phyloP scores from a whole-genome alignment of 2,888 invertebrate species.

The Cryptocephalus primarius region DNA sequence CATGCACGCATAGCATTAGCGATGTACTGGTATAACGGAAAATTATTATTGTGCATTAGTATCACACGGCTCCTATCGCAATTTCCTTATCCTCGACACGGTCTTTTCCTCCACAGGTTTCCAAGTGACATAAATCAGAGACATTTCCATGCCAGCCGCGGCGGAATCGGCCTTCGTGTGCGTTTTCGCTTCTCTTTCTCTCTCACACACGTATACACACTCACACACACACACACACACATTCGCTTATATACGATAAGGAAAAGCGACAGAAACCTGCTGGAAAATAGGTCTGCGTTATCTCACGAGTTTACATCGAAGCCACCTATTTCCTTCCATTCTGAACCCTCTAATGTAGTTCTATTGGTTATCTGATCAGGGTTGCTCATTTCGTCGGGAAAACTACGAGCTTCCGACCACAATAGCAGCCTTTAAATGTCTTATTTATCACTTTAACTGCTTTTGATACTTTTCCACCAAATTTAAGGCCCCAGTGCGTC shows the following conservation, averaged over 20 bases:
- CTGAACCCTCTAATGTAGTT: too few relatives aligned
- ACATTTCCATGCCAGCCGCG: slow-evolving; percentile 28
- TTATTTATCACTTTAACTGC: too few relatives aligned
- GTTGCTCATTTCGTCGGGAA: neutral
- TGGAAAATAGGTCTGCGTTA: slow-evolving; percentile 15
- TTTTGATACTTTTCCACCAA: too few relatives aligned
- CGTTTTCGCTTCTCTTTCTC: slow-evolving; percentile 15
- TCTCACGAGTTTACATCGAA: slow-evolving; percentile 18
- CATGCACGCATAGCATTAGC: neutral
- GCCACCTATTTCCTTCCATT: neutral
- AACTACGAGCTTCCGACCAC: too few relatives aligned
- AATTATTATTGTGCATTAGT: slow-evolving; percentile 4
- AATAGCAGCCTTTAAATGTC: too few relatives aligned
- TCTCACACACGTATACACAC: too few relatives aligned
- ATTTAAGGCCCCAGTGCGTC: too few relatives aligned
- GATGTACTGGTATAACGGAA: neutral
- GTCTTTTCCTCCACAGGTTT: slow-evolving; percentile 2
- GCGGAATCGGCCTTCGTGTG: slow-evolving; percentile 26
- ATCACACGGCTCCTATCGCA: slow-evolving; percentile 1
- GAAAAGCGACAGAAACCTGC: slow-evolving; percentile 25
- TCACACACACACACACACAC: too few relatives aligned
- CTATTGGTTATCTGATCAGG: too few relatives aligned
- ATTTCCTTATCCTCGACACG: slow-evolving; percentile 4
- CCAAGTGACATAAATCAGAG: slow-evolving; percentile 19
- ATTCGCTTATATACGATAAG: slow-evolving; percentile 16